Evolutionary conservation across 2,797 vertebrate genomes (phyloP), one percentile per base, ranked within the genome.

Genomic region (Gymnoscopelus microlampas): DNA sequence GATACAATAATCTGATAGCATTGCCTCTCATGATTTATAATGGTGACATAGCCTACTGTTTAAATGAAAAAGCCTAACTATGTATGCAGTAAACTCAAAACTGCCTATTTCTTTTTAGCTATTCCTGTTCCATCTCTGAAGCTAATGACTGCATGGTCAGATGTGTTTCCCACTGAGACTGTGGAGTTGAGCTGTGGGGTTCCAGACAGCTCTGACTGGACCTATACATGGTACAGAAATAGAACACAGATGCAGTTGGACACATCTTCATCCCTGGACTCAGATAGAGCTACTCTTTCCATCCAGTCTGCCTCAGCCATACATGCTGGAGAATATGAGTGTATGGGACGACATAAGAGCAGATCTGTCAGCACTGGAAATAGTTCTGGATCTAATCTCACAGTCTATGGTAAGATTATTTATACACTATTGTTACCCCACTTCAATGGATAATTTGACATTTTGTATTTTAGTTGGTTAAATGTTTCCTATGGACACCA

Each of bases 371-470:
- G 0, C 5, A 90, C 86, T 55, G 7, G 0, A 2, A 0, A 0
- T 4, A 81, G 86, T 26, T 1, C n/a, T 49, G 1, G 0, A 13
- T 10, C 77, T 8, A 2, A 0, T 0, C 79, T 93, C 3, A 0
- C 0, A 5, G 85, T 93, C 64, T 63, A 84, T 14, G 89, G 92
- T 93, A 66, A 90, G 91, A 50, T 67, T 56, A 29, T 15, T 67
- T n/a, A n/a, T 48, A 57, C 19, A 19, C 53, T 0, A 0, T 10
- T 44, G 39, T 66, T 54, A n/a, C 26, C 15, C 3, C 3, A 12
- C 39, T 8, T 44, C 39, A 9, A 10, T 8, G 39, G 9, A 44
- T 35, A 35, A 35, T 35, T 35, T 35, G 8, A 8, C 7, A 56
- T 10, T n/a, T 29, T 29, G 39, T 44, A 8, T 44, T 8, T 6